A percentile compares a stretch with the other conserved stretches of the same genome.
These are phyloP conservation scores for Thereva unica DNA, from an alignment of 2,888 invertebrate species.

Conservation along the genomic window DNA sequence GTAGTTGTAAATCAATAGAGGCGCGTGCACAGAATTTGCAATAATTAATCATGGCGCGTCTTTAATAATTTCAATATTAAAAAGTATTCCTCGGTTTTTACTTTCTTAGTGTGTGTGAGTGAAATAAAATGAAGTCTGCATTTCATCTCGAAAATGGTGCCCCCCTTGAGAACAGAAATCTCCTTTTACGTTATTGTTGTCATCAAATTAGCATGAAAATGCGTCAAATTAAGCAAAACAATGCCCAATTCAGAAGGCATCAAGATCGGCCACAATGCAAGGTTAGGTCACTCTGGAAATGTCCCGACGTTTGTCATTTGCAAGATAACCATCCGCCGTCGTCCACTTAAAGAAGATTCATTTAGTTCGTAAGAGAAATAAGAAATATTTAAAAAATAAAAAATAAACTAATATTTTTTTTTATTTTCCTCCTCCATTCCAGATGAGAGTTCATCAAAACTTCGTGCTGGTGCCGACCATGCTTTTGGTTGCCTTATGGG, in stretches of 20 bases:
- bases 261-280: constrained; percentile 9
- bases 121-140: no score
- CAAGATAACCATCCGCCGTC: constrained; percentile 7
- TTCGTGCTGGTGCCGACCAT: constrained; percentile 36
- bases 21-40: no score
- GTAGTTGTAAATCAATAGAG: no score
- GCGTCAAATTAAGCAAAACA: constrained; percentile 18
- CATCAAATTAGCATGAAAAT: constrained; percentile 24
- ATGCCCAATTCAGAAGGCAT: constrained; percentile 7
- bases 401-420: no score
- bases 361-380: neutral
- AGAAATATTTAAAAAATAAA: no score
- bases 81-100: no score
- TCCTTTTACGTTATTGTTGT: constrained; percentile 14
- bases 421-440: constrained; percentile 22
- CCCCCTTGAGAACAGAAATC: neutral
- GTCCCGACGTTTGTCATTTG: neutral
- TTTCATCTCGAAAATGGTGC: neutral
- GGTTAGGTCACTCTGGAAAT: constrained; percentile 15
- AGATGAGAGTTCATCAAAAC: constrained; percentile 39
- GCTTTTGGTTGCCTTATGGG: constrained; percentile 37
- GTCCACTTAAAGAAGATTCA: neutral
- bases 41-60: no score
- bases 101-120: no score
- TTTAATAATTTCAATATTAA: no score